A percentile compares a stretch with the other conserved stretches of the same genome.
phyloP scores from a whole-genome alignment of 1,140 invertebrate species.

The Catajapyx aquilonaris region DNA sequence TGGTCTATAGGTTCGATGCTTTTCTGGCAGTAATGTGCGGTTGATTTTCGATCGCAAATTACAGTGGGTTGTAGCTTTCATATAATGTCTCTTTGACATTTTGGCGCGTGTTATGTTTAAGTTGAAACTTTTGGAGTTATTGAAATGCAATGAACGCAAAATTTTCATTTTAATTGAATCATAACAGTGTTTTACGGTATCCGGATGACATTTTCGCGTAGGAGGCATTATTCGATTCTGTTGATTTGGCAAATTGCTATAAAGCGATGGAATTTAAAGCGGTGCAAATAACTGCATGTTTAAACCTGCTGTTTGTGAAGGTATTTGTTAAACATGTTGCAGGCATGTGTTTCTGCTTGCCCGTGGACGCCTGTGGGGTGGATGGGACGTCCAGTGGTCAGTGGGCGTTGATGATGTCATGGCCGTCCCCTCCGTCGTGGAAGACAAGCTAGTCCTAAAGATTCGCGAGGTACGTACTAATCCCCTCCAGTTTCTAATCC shows the following conservation, averaged over 20 bases:
- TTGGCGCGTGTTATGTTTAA: too few species aligned
- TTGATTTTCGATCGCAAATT: too few species aligned
- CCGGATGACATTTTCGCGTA: slow-evolving; percentile 15
- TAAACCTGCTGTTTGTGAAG: slow-evolving; percentile 2
- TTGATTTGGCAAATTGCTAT: slow-evolving; percentile 5
- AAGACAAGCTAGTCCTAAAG: slow-evolving; percentile 43
- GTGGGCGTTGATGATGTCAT: slow-evolving; percentile 49
- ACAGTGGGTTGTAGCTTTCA: too few species aligned
- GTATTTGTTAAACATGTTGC: slow-evolving; percentile 11
- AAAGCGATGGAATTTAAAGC: background rate
- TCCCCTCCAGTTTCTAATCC: background rate
- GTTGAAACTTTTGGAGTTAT: too few species aligned
- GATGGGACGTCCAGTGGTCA: slow-evolving; percentile 55
- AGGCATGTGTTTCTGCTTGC: slow-evolving; percentile 54
- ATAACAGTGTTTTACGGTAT: slow-evolving; percentile 16
- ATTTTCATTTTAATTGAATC: too few species aligned
- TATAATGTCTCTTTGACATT: too few species aligned
- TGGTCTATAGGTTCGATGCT: too few species aligned
- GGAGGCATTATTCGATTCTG: slow-evolving; percentile 3
- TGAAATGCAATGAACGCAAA: too few species aligned
- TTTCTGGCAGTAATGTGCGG: too few species aligned
- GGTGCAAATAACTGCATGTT: background rate
- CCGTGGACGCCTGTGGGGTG: slow-evolving; percentile 41
- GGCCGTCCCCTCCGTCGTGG: slow-evolving; percentile 37
- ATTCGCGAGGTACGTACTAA: slow-evolving; percentile 37